Evolutionary conservation across 1,140 invertebrate species (phyloP), one percentile per base, ranked within the genome.

Genomic region (Drosophila micromelanica): DNA sequence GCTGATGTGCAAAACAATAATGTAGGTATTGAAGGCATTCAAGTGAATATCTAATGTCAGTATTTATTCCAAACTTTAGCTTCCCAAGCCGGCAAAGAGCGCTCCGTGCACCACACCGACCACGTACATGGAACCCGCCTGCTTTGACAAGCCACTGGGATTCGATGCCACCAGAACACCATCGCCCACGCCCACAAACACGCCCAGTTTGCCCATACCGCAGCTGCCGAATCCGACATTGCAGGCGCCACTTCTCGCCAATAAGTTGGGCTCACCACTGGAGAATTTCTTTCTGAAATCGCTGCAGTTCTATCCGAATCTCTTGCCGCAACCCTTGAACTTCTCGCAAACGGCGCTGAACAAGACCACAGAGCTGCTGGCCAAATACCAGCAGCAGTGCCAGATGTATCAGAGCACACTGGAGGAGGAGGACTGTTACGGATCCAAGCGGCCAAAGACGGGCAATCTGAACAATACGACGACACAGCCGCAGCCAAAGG

Each of bases 1-100:
- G 96, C 97, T 60, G 96, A 97, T 92, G 95, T 96, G 90, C 91
- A 92, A 11, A 87, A 87, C 27, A 95, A 95, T 75, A 94, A 94
- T 92, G 95, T 96, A 92, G 93, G 93, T 90, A 4, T 1, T n/a
- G 27, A 1, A 46, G 17, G 1, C n/a, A 40, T 13, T 6, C 1
- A 20, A 11, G 17, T 20, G 4, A 3, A 3, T 20, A 45, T 23
- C 23, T 6, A 2, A 11, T 12, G 17, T 3, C 30, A 9, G 5
- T 11, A 12, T 13, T 8, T 12, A 2, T 30, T 52, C 0, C 2
- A 2, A 0, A 32, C 17, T 56, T 30, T 27, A 87, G 84, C 64
- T 90, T 20, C 84, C 79, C 45, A 87, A 89, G 59, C 63, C 68
- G n/a, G 15, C 76, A 2, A 76, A 78, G n/a, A 48, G 35, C 15